Base-by-base conservation (phyloP, 1,140 invertebrate genomes). In the Medauroidea extradentata region DNA sequence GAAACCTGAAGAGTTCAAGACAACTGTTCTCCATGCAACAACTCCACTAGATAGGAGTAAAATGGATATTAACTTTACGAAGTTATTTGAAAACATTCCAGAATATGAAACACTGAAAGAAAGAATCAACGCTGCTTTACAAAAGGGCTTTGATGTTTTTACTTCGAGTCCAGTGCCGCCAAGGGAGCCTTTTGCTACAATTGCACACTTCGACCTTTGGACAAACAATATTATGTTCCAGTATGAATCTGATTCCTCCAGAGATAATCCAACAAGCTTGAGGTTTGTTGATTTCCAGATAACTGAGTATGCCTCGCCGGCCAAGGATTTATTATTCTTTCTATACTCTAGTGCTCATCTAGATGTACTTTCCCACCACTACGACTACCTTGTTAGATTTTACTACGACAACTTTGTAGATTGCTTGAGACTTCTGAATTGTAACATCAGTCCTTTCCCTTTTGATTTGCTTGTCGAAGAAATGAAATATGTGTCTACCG, bases 291-390 rank as follows among this genome's bases (percentile, higher is more conserved):
- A 34, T 34, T 34, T 34, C 29, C 43, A 54, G 51, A n/a, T 54
- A 21, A 43, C 39, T 24, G 18, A 44, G 42, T 51, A 58, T 57
- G 18, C 51, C 59, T 19, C 59, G 52, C 44, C 62, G 57, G 29
- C 62, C 62, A 27, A 57, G 57, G 14, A 57, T 61, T 51, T 67
- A 64, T 0, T 62, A 53, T 19, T 61, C 64, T n/a, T 56, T 57
- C 60, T 65, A 29, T 56, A 53, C n/a, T 14, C 23, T 11, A 14
- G 34, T 34, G 29, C 43, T 5, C 18, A 19, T 7, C 18, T 19
- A 46, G 5, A 46, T 7, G 18, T 46, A 7, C 18, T 18, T 4
- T 16, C 16, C 50, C 23, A 39, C 3, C 60, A 65, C 57, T 44
- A 57, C 14, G 29, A 56, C n/a, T 49, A 60, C 13, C 24, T 63